phyloP scores from a whole-genome alignment of 2,113 vertebrate species.

The Phalacrocorax carbo region DNA sequence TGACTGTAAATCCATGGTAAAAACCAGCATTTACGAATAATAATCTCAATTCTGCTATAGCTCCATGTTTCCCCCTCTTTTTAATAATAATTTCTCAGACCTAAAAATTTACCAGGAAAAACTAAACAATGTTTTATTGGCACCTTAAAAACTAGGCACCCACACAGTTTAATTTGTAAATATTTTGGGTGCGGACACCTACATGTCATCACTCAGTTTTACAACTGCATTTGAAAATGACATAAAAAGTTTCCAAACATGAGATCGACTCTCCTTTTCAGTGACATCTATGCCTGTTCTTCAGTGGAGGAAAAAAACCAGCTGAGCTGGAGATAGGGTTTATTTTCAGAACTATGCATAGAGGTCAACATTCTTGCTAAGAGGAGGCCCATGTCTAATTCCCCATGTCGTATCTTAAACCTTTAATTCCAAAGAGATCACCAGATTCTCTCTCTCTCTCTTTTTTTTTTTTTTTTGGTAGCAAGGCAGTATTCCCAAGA shows the following conservation, averaged over 20 bases:
- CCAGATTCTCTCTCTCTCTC: background rate
- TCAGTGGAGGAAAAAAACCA: background rate
- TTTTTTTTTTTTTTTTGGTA: background rate
- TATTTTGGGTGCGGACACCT: background rate
- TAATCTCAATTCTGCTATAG: background rate
- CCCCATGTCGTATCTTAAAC: slow-evolving; percentile 8
- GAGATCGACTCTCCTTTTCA: background rate
- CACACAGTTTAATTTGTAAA: background rate
- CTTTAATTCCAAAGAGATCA: slow-evolving; percentile 40
- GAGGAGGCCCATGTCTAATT: slow-evolving; percentile 2
- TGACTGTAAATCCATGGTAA: background rate
- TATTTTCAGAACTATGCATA: background rate
- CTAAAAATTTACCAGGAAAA: background rate
- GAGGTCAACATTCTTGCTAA: slow-evolving; percentile 11
- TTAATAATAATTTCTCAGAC: background rate
- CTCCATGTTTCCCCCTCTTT: background rate
- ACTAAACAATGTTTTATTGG: background rate
- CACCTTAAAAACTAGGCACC: background rate
- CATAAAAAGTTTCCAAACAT: background rate
- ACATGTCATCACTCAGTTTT: background rate
- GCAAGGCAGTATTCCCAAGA: background rate
- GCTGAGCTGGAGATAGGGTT: background rate
- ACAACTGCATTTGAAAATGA: background rate
- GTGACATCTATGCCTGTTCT: background rate
- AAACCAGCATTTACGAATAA: background rate